Conservation (phyloP, 2,797 vertebrate genomes). For the Periparus ater region DNA sequence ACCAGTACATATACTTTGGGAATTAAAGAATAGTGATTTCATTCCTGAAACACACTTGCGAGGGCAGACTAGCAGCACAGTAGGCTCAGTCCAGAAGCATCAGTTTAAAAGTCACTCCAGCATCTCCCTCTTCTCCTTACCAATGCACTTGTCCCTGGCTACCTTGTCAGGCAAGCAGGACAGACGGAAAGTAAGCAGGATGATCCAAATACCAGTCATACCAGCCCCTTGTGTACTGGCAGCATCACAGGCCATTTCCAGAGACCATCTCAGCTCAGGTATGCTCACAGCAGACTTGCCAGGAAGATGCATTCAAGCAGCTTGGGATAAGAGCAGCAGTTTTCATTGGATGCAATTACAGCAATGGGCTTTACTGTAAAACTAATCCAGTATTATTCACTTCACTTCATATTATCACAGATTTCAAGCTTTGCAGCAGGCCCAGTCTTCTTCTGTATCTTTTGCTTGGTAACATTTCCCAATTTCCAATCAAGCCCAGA, state of each 20-base stretch:
- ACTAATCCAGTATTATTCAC: background rate
- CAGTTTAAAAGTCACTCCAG: background rate
- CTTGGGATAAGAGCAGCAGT: background rate
- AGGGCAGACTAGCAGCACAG: background rate
- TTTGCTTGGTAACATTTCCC: background rate
- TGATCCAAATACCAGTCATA: background rate
- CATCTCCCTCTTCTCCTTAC: background rate
- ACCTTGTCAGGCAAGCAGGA: background rate
- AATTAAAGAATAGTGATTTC: background rate
- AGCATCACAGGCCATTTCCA: background rate
- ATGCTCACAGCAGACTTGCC: background rate
- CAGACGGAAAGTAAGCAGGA: background rate
- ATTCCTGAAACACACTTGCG: background rate
- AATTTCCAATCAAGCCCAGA: background rate
- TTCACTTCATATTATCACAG: background rate
- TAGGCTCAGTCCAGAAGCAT: background rate
- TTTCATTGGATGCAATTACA: background rate
- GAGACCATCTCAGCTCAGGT: background rate
- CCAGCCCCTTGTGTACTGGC: background rate
- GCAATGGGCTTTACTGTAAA: background rate
- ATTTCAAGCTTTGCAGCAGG: background rate
- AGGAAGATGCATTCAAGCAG: background rate
- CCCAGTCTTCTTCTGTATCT: background rate
- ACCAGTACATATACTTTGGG: background rate
- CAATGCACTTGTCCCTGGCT: fast-evolving